Percentiles rank a stretch among this genome's conserved stretches.
phyloP scores from a whole-genome alignment of 2,113 vertebrate species.

The Apeltes quadracus region DNA sequence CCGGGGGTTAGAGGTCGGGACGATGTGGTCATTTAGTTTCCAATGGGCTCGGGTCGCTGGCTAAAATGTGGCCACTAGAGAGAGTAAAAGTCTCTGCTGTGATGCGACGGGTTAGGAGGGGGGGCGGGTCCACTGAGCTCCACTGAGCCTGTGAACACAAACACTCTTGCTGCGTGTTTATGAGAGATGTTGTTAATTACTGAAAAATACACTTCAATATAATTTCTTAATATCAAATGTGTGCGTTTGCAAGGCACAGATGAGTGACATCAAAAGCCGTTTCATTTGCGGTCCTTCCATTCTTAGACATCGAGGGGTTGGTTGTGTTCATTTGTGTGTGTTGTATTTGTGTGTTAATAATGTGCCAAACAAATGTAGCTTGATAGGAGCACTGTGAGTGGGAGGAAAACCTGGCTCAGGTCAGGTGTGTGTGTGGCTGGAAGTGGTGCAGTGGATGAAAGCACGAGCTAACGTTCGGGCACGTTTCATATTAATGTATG shows the following conservation, averaged over 20 bases:
- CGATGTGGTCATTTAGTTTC: slow-evolving; percentile 5
- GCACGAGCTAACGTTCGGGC: neutral
- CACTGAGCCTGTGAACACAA: neutral
- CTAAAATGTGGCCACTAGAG: neutral
- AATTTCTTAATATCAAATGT: neutral
- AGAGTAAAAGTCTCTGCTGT: neutral
- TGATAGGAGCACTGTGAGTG: neutral
- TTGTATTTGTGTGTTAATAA: neutral
- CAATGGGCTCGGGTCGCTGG: neutral
- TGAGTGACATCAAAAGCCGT: no score
- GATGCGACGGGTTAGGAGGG: neutral
- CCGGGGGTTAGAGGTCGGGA: slow-evolving; percentile 21
- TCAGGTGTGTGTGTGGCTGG: neutral
- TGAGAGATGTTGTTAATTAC: neutral
- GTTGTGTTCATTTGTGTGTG: no score
- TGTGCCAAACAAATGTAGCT: neutral
- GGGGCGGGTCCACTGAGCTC: no score
- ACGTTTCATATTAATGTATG: neutral
- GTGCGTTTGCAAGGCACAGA: no score
- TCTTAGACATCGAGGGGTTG: neutral
- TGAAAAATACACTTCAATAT: neutral
- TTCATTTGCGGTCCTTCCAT: no score
- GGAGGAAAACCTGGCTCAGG: neutral
- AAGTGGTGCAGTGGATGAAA: neutral
- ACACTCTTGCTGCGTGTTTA: neutral